phyloP scores from a whole-genome alignment of 2,888 invertebrate genomes.

The Dichetophora obliterata region DNA sequence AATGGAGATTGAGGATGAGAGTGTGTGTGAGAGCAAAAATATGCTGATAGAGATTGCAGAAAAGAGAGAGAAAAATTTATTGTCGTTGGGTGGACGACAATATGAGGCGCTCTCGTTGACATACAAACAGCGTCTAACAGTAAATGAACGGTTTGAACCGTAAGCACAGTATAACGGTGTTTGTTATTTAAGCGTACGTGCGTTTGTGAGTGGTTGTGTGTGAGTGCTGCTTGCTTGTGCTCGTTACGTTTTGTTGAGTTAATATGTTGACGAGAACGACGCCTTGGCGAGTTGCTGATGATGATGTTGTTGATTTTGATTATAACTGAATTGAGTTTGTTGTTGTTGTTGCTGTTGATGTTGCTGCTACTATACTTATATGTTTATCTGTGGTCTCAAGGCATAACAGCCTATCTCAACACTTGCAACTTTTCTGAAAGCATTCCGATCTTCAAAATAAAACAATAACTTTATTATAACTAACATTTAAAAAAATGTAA shows the following conservation, averaged over 20 bases:
- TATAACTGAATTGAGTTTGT: slow-evolving; percentile 33
- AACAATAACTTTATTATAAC: no score
- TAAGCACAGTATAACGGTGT: slow-evolving; percentile 25
- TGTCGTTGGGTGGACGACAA: no score
- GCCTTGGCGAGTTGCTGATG: neutral
- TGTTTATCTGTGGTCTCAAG: no score
- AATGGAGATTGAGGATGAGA: neutral
- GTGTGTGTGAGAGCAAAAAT: neutral
- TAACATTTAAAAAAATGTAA: no score
- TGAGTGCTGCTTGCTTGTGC: slow-evolving; percentile 4
- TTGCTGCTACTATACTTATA: neutral
- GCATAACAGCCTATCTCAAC: no score
- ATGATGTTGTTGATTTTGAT: slow-evolving; percentile 25
- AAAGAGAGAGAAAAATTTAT: neutral
- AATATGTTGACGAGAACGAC: neutral
- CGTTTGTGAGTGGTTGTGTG: slow-evolving; percentile 26
- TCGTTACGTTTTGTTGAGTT: neutral
- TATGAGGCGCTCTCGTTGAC: neutral
- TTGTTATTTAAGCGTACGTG: slow-evolving; percentile 6
- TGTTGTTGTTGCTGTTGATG: slow-evolving; percentile 6
- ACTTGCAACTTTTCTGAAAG: no score
- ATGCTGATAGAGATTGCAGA: no score
- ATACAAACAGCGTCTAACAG: slow-evolving; percentile 11
- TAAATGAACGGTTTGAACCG: slow-evolving; percentile 27
- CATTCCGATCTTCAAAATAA: no score